Evolutionary conservation across 2,797 vertebrate species (phyloP), one percentile per base, ranked within the genome.

Genomic region (Cossypha niveicapilla): DNA sequence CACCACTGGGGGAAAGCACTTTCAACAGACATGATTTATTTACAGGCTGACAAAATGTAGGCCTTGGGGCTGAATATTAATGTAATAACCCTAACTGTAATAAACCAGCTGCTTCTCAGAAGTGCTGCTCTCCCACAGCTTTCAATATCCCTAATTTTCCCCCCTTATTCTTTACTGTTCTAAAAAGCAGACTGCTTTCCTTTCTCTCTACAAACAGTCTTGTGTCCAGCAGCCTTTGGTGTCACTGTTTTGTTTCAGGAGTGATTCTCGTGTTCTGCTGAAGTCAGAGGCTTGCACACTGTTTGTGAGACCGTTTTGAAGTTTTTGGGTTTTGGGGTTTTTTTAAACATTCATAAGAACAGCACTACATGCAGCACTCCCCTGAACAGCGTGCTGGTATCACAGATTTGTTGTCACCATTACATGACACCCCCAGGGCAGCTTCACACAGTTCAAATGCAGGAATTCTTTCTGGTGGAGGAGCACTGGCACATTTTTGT

Each of bases 61-160:
- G 27, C 86, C 84, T 72, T 13, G 58, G 67, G 81, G 91, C 66
- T 93, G 74, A 74, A 67, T 88, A 88, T 86, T 89, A 94, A 91
- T 81, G n/a, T 34, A 74, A 86, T 77, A 88, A 78, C 25, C 25
- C 42, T 24, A 76, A 51, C 24, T 65, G 39, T 62, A 86, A 30
- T 57, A 78, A 93, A 81, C 18, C 3, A 3, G 7, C 58, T 80
- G 53, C 37, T 88, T 88, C 81, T 82, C 56, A 87, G 58, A 89
- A 89, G 50, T 73, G 66, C 35, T 86, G 54, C 72, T 93, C 47
- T 61, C 54, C 54, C 58, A 72, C 77, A 73, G 70, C 30, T 91
- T 86, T 87, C 74, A 61, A 42, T 56, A 18, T 28, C 57, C 11
- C 62, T 77, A 13, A 9, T 80, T 35, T 23, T 2, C 0, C 0